Percentiles rank a stretch among this genome's conserved stretches.
phyloP scores from a whole-genome alignment of 2,888 invertebrate genomes.

The Scotopteryx bipunctaria region DNA sequence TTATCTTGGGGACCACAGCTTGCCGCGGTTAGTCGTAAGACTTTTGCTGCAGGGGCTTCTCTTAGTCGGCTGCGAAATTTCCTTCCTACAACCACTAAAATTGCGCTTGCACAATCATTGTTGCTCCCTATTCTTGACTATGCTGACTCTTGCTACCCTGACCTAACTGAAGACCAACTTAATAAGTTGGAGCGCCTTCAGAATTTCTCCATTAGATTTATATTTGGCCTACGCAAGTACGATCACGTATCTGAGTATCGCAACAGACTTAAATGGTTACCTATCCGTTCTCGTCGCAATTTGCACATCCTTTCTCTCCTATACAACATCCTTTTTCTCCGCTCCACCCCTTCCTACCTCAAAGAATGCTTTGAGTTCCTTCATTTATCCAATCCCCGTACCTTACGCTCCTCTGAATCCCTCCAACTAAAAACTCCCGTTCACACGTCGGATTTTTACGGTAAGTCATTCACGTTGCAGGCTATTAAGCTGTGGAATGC shows the following conservation, averaged over 20 bases:
- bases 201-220: not conserved
- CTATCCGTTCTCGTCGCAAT: not conserved
- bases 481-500: no score
- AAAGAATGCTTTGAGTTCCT: no score
- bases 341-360: no score
- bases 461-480: no score
- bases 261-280: not conserved
- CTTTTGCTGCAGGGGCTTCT: not conserved
- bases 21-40: not conserved
- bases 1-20: not conserved
- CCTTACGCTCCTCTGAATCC: no score
- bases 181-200: not conserved
- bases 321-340: no score
- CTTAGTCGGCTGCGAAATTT: not conserved
- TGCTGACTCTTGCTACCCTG: not conserved
- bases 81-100: conserved; percentile 14
- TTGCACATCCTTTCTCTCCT: no score
- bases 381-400: no score
- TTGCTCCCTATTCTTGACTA: conserved; percentile 1
- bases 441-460: no score
- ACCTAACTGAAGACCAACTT: not conserved
- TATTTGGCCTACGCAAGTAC: not conserved
- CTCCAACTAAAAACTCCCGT: no score
- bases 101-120: conserved; percentile 7
- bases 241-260: not conserved